Evolutionary conservation across 1,140 invertebrate genomes (phyloP).

Genomic region (Triops cancriformis): DNA sequence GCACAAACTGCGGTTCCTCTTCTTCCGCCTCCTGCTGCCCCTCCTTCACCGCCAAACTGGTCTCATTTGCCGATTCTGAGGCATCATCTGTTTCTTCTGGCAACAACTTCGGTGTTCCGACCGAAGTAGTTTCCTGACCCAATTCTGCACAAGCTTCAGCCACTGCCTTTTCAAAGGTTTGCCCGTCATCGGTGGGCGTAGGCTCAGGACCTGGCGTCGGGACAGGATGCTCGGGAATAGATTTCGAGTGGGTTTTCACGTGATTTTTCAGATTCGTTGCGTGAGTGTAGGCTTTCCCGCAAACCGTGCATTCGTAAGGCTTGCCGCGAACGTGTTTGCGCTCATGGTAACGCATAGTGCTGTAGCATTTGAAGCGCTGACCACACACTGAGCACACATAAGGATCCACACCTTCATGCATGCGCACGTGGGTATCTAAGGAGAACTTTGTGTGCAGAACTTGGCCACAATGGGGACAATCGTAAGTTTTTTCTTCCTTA

Average conservation of each 20-base stretch:
- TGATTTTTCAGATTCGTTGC: not conserved
- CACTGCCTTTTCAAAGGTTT: not conserved
- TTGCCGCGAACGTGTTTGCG: not conserved
- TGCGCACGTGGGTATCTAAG: not conserved
- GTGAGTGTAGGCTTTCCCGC: not conserved
- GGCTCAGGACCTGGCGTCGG: not conserved
- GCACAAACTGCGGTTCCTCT: not conserved
- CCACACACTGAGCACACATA: not conserved
- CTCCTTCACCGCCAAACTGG: not conserved
- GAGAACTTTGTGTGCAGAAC: not conserved
- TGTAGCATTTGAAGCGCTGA: not conserved
- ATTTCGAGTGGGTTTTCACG: not conserved
- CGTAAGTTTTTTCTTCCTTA: not conserved
- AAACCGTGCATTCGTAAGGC: not conserved
- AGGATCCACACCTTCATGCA: not conserved
- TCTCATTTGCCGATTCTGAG: not conserved
- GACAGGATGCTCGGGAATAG: not conserved
- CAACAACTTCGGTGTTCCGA: not conserved
- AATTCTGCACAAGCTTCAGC: not conserved
- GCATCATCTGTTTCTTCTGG: not conserved
- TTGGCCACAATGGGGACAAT: not conserved
- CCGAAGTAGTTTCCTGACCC: not conserved
- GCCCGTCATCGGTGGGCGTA: not conserved
- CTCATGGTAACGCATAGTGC: slow-evolving; percentile 4
- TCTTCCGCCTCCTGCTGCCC: not conserved